These are phyloP conservation scores for Sipha flava DNA, from an alignment of 1,140 invertebrate genomes.

Conservation along the genomic window DNA sequence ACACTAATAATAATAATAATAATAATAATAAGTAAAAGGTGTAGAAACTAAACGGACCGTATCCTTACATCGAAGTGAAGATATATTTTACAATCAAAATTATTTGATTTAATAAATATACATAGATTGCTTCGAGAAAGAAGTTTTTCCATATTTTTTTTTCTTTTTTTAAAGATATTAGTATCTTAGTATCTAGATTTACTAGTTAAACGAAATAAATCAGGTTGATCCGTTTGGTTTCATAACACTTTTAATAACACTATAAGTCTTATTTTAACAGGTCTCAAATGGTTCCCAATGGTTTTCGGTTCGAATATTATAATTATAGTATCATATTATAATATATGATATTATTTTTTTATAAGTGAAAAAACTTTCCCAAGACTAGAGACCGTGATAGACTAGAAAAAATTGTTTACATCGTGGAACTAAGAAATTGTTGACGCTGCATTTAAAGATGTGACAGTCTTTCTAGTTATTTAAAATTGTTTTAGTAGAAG, in stretches of 20 bases:
- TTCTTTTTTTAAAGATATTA: neutral
- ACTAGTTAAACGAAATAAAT: constrained; percentile 20
- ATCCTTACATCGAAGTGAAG: neutral
- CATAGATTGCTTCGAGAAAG: neutral
- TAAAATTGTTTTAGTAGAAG: constrained; percentile 20
- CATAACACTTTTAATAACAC: constrained; percentile 3
- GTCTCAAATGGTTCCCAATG: constrained; percentile 26
- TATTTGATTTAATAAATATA: neutral
- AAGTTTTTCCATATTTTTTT: constrained; percentile 1
- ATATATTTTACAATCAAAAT: neutral
- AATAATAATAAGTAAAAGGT: constrained; percentile 12
- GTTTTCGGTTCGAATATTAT: constrained; percentile 14
- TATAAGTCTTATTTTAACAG: constrained; percentile 32
- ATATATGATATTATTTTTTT: neutral
- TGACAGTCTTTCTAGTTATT: constrained; percentile 22
- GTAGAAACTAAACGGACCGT: neutral
- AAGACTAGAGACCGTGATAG: constrained; percentile 32
- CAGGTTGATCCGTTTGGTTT: neutral
- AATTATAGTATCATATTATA: neutral
- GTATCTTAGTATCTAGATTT: constrained; percentile 1
- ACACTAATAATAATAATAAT: constrained; percentile 14
- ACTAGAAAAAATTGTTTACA: constrained; percentile 30
- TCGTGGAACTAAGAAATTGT: constrained; percentile 21
- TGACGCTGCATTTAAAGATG: constrained; percentile 20
- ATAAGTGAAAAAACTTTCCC: constrained; percentile 22